phyloP scores from a whole-genome alignment of 2,113 vertebrate genomes.

The Rhinichthys klamathensis region DNA sequence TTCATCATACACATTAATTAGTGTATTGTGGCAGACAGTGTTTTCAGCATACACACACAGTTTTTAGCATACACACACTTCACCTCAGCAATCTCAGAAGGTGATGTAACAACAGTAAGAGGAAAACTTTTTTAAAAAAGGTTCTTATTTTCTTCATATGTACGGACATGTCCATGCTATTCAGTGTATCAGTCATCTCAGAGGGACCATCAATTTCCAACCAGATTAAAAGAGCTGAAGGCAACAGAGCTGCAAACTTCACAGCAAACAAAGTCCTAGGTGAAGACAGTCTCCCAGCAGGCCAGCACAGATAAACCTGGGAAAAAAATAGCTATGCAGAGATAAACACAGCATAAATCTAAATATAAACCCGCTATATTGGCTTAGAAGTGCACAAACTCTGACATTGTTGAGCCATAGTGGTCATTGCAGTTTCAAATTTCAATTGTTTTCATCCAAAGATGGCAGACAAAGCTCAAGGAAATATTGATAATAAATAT shows the following conservation, averaged over 20 bases:
- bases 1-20: slow-evolving; percentile 41
- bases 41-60: slow-evolving; percentile 22
- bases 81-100: neutral
- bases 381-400: neutral
- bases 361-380: neutral
- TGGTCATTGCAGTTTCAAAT: neutral
- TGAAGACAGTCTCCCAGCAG: neutral
- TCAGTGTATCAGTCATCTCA: neutral
- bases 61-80: neutral
- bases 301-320: neutral
- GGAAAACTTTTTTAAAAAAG: neutral
- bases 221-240: neutral
- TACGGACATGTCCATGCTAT: neutral
- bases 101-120: neutral
- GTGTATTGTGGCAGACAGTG: neutral
- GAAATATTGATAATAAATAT: no score
- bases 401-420: neutral
- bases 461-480: no score
- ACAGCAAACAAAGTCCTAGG: neutral
- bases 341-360: neutral
- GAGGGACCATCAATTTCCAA: neutral
- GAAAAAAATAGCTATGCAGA: neutral
- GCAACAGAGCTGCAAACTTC: neutral
- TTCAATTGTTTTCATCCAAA: no score
- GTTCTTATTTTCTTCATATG: neutral